Base-by-base conservation (phyloP, 2,113 vertebrate genomes). In the Hippotragus niger region DNA sequence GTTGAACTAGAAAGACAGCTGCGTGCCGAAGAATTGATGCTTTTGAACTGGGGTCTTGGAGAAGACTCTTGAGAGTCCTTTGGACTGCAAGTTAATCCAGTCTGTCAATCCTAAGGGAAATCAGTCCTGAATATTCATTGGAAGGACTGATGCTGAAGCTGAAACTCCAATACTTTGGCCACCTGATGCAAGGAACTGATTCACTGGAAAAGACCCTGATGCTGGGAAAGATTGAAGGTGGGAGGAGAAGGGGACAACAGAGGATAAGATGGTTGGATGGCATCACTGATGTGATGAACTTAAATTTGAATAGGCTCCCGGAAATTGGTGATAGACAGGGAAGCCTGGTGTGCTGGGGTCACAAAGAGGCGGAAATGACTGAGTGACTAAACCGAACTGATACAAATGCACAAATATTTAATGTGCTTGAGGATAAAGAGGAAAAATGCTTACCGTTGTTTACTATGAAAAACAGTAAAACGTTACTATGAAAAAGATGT, bases 381-480 rank as follows among this genome's bases (percentile, higher is more conserved):
- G 67, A 71, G 67, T 6, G 5, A 71, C 67, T 40, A 1, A 71
- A 40, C 67, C 40, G 67, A 71, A 36, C n/a, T 97, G 47, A 87
- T 64, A 90, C 27, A 92, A 64, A 88, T 78, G 10, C 23, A 86
- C 86, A 96, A 83, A 88, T 92, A 96, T 91, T 92, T 97, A 74
- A 94, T 36, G 78, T 85, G 88, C 19, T 50, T 62, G 36, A 82
- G 50, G 83, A 21, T 76, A 4, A 13, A 71, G 19, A 87, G 21
- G 7, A 67, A 67, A 88, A 58, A 76, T 45, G n/a, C 6, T 25
- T 81, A 15, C 12, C 2, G 17, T 47, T 88, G 27, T 60, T 97
- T 97, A 62, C 14, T 84, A 53, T 25, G 36, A 57, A 29, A 21
- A 40, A 40, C n/a, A 71, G n/a, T 23, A 71, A 36, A 71, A 71